phyloP scores from a whole-genome alignment of 2,113 vertebrate species.

The Brienomyrus brachyistius region DNA sequence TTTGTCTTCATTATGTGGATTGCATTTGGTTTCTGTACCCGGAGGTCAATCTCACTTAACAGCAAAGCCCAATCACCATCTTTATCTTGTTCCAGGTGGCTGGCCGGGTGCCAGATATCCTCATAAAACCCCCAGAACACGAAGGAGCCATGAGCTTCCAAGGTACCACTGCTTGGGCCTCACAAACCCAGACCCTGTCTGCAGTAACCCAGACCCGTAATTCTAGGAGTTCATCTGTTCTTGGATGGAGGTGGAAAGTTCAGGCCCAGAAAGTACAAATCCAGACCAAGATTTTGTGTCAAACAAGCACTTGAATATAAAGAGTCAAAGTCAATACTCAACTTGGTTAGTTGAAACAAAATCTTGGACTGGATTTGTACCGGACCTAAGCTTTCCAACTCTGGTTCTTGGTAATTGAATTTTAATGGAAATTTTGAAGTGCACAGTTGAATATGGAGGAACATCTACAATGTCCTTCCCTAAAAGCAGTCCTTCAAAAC shows the following conservation, averaged over 20 bases:
- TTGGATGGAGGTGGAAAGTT: background rate
- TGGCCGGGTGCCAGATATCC: conserved; percentile 47
- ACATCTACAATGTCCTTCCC: conserved; percentile 58
- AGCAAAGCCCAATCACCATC: conserved; percentile 2
- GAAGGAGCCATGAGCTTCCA: conserved; percentile 31
- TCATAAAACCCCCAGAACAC: conserved; percentile 40
- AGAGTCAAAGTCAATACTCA: too few relatives aligned
- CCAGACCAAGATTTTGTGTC: too few relatives aligned
- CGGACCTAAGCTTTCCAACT: too few relatives aligned
- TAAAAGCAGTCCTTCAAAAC: conserved; percentile 41
- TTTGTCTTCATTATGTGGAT: background rate
- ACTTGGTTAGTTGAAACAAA: too few relatives aligned
- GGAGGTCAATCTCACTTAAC: conserved; percentile 16
- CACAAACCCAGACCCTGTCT: conserved; percentile 42
- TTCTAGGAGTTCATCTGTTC: background rate
- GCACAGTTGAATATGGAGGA: conserved; percentile 34
- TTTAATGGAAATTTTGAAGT: background rate
- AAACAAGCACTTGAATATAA: too few relatives aligned
- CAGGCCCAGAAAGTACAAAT: too few relatives aligned
- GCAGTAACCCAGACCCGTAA: background rate
- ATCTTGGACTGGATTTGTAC: too few relatives aligned
- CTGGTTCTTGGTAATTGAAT: background rate
- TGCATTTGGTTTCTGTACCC: background rate
- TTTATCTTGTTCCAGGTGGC: conserved; percentile 44
- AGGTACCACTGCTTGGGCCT: conserved; percentile 26